Evolutionary conservation across 2,113 vertebrate genomes (phyloP), one percentile per base, ranked within the genome.

Genomic region (Thamnaconus septentrionalis): DNA sequence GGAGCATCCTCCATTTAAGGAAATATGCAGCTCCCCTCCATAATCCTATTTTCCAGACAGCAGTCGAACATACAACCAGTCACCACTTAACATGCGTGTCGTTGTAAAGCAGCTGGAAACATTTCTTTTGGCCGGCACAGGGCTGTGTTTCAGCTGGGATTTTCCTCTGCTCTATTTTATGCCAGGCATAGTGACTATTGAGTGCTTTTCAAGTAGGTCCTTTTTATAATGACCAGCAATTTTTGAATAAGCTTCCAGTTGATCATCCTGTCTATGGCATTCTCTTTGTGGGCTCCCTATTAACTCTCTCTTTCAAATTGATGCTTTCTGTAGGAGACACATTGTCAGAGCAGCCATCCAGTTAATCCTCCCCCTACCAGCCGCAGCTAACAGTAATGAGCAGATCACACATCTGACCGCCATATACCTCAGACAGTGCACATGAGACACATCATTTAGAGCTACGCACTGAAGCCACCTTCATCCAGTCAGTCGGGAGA

Each of bases 301-400:
- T 75, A 85, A 53, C 56, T 65, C 59, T 59, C 56, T 46, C 59
- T 69, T 73, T 60, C 70, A 50, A 83, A 69, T 6, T 54, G 71
- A 50, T 69, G 54, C 73, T 53, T 73, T 62, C 53, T 49, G 31
- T 9, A 71, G 49, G 7, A 41, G 52, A 60, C 74, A 56, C 46
- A 51, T 56, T 56, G 72, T 87, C 62, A 75, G 74, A 77, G 61
- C 71, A 61, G 52, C 59, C 66, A 69, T 49, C 31, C 45, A 59
- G 73, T 72, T 64, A 71, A 70, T 73, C 82, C 72, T 51, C 52
- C 18, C 59, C 51, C 57, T 51, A 47, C 71, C 54, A 53, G 69
- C 47, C 59, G 61, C 10, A 7, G 62, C 62, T 68, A 53, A 39
- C 60, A 56, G 67, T 88, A 90, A 87, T 80, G 77, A 86, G 80